Evolutionary conservation across 2,113 vertebrate genomes (phyloP).

Genomic region (Mustela lutreola): DNA sequence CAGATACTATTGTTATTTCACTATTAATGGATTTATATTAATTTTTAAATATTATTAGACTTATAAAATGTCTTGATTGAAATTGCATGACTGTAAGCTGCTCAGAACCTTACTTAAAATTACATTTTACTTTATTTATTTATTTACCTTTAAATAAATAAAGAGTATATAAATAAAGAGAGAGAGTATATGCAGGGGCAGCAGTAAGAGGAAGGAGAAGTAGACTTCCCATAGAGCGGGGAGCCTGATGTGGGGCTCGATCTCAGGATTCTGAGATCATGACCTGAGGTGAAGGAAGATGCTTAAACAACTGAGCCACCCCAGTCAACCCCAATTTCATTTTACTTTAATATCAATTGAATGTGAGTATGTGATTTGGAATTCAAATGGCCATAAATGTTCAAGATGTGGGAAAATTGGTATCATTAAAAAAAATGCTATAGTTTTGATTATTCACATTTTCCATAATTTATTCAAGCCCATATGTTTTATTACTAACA

Average conservation of each 20-base stretch:
- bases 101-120: not conserved
- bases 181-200: not conserved
- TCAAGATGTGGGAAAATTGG: not conserved
- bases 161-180: no score
- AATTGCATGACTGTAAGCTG: not conserved
- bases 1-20: not conserved
- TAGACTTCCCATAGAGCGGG: not conserved
- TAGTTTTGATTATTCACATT: not conserved
- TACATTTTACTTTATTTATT: not conserved
- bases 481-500: not conserved
- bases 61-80: not conserved
- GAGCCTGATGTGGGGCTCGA: not conserved
- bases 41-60: not conserved
- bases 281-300: not conserved
- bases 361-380: not conserved
- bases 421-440: not conserved
- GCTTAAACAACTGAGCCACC: not conserved
- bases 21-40: not conserved
- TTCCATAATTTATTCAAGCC: not conserved
- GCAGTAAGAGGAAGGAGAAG: not conserved
- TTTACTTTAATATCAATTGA: not conserved
- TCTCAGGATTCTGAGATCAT: not conserved
- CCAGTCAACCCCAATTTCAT: not conserved
- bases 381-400: not conserved
- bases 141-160: not conserved